Evolutionary conservation across 2,113 vertebrate genomes (phyloP).

Genomic region (Ibidorhyncha struthersii): DNA sequence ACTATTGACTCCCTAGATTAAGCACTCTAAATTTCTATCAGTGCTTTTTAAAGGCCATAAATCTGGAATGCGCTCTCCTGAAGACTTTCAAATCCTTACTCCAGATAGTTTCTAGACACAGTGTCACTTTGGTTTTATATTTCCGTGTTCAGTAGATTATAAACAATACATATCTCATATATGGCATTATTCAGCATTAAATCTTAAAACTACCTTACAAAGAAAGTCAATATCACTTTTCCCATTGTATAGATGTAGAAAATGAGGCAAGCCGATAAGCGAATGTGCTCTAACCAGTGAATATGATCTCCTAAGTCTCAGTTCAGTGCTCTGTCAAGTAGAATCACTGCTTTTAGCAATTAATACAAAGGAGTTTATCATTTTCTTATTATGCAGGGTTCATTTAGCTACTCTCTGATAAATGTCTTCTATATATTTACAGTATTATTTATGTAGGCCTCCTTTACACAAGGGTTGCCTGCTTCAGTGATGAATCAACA

Average conservation of each 20-base stretch:
- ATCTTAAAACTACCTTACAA: neutral
- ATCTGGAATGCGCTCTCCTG: neutral
- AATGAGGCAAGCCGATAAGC: neutral
- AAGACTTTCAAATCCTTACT: neutral
- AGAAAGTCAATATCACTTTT: constrained; percentile 2
- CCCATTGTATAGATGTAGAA: neutral
- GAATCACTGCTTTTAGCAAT: constrained; percentile 29
- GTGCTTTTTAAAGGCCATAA: neutral
- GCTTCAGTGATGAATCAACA: neutral
- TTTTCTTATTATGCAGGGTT: constrained; percentile 44
- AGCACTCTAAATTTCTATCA: neutral
- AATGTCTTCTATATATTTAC: constrained; percentile 6
- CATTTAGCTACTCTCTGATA: constrained; percentile 36
- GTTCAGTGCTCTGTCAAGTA: constrained; percentile 34
- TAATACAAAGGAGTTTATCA: constrained; percentile 48
- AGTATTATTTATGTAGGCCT: neutral
- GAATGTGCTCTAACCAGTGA: constrained; percentile 12
- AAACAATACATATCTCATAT: neutral
- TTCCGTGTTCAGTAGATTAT: neutral
- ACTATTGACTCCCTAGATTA: neutral
- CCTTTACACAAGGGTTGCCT: neutral
- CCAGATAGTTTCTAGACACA: neutral
- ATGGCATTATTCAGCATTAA: neutral
- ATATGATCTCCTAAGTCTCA: constrained; percentile 18
- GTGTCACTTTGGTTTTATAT: neutral